Base-by-base conservation (phyloP, 2,113 vertebrate genomes). In the Daphoenositta chrysoptera region DNA sequence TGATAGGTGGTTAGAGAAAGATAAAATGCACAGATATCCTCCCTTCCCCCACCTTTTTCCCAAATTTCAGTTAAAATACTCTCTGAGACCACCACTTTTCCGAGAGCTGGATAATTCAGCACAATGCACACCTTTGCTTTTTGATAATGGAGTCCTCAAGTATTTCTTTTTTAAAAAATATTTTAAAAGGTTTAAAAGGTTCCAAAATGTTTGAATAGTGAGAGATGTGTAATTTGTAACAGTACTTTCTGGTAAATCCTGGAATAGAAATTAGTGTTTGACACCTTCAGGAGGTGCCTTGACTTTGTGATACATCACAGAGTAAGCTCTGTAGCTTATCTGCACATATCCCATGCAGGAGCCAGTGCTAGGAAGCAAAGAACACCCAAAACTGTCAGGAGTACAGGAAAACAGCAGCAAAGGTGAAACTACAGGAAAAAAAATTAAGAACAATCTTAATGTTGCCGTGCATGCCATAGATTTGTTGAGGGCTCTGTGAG, bases 41-140 rank as follows among this genome's bases (percentile, higher is more conserved):
- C 7, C 5, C 2, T n/a, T 14, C 35, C 6, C 11, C 4, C 3
- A 4, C 0, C 2, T 40, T 65, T 57, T 48, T 4, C 39, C 42
- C 31, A 57, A 57, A 66, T 81, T 86, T 69, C 76, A 54, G 5
- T 66, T 42, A 35, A 63, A 64, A 85, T 15, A 11, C 6, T 58
- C 9, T 57, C 48, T 68, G 86, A 35, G 88, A 71, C 7, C 15
- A 79, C 9, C 33, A 35, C 24, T 81, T 13, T 9, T 48, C 22
- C 44, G 37, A 44, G 31, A 83, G 14, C 33, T 44, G 61, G 33
- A 86, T 33, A 77, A 42, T 22, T 84, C 50, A 70, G 30, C 22
- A 73, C n/a, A 48, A 20, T 26, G n/a, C 9, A 15, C 3, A 7
- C 17, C 17, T 68, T 64, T 82, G 37, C 4, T 71, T 94, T 91